phyloP scores from a whole-genome alignment of 2,113 vertebrate genomes.

The Trochalopteron elliotii region DNA sequence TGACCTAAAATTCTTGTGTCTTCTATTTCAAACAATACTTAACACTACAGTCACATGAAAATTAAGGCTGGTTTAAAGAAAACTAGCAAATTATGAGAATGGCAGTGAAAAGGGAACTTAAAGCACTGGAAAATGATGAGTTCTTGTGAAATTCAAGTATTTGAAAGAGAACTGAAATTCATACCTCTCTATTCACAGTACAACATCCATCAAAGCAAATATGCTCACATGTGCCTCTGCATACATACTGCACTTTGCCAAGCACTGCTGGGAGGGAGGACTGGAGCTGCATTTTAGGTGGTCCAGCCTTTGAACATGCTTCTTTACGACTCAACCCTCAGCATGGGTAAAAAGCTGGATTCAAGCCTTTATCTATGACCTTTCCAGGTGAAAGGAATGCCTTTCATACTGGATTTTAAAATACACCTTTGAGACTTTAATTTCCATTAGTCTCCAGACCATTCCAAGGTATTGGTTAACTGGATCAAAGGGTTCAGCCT shows the following conservation, averaged over 20 bases:
- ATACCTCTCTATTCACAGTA: background rate
- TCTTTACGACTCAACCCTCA: background rate
- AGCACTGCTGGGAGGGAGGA: background rate
- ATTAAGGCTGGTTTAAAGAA: background rate
- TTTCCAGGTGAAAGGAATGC: background rate
- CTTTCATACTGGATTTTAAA: background rate
- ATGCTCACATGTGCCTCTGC: background rate
- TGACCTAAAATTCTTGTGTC: background rate
- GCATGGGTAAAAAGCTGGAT: background rate
- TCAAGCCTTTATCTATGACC: background rate
- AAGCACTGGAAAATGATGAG: background rate
- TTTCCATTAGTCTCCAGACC: background rate
- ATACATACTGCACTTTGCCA: background rate
- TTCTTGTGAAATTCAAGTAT: background rate
- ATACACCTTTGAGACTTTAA: background rate
- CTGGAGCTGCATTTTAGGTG: background rate
- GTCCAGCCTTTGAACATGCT: background rate
- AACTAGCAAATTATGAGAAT: background rate
- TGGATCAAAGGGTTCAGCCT: conserved; percentile 1
- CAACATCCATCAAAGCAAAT: background rate
- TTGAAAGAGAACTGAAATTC: background rate
- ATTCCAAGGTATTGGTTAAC: background rate
- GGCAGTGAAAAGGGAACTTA: background rate
- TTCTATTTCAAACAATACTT: background rate
- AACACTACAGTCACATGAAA: background rate